Percentiles rank a stretch among this genome's conserved stretches.
phyloP scores from a whole-genome alignment of 53 echinoderm and acorn worm genomes.

The Luidia sarsii region DNA sequence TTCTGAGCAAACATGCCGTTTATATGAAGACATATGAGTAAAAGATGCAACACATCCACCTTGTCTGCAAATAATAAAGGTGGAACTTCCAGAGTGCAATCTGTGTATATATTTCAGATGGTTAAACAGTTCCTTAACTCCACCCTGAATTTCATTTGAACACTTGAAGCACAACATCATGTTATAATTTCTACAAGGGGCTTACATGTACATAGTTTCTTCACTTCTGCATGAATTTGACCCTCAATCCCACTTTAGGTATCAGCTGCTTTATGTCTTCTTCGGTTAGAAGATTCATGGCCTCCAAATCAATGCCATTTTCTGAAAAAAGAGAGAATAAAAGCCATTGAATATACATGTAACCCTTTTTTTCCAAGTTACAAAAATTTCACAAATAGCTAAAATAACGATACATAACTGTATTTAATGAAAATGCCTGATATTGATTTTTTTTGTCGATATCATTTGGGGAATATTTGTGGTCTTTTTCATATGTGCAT shows the following conservation, averaged over 20 bases:
- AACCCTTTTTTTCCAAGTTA: too few relatives aligned
- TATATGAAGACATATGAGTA: background rate
- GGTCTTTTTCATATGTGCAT: too few relatives aligned
- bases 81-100: background rate
- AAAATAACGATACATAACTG: too few relatives aligned
- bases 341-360: too few relatives aligned
- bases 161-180: slow-evolving; percentile 22
- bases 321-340: background rate
- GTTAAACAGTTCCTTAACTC: background rate
- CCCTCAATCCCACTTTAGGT: background rate
- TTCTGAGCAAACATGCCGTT: background rate
- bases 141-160: slow-evolving; percentile 1
- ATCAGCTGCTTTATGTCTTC: background rate
- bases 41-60: background rate
- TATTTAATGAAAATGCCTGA: too few relatives aligned
- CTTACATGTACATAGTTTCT: background rate
- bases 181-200: background rate
- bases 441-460: too few relatives aligned
- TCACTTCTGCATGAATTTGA: background rate
- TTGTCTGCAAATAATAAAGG: slow-evolving; percentile 14
- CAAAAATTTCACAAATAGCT: too few relatives aligned
- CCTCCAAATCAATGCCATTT: slow-evolving; percentile 3
- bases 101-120: slow-evolving; percentile 14
- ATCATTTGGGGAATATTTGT: too few relatives aligned
- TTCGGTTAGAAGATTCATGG: background rate